Conservation (phyloP, 2,888 invertebrate genomes). For the Ormia ochracea region DNA sequence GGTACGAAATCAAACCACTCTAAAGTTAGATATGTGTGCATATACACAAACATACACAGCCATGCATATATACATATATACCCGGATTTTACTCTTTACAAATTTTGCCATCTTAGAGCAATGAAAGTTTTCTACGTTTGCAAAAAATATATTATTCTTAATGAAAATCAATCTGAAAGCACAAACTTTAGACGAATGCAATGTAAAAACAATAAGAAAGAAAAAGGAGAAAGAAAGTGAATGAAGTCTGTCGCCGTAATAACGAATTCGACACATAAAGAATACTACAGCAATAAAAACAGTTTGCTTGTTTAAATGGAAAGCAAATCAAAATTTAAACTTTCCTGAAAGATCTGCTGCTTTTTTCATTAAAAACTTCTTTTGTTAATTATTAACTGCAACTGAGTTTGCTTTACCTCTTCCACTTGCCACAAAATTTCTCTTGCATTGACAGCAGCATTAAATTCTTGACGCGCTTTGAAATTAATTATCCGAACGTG, state of each 20-base stretch:
- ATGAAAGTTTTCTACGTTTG: constrained; percentile 35
- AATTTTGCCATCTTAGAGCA: constrained; percentile 16
- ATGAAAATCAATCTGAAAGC: constrained; percentile 17
- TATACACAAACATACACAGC: too few species aligned
- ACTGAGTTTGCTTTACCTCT: background rate
- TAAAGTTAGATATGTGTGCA: too few species aligned
- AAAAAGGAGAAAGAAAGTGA: constrained; percentile 8
- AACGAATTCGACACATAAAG: constrained; percentile 6
- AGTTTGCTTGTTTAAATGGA: constrained; percentile 8
- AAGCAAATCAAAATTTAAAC: background rate
- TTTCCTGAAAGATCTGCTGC: constrained; percentile 26
- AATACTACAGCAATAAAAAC: background rate
- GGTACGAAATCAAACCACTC: too few species aligned
- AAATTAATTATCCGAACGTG: constrained; percentile 52
- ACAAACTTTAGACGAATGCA: background rate
- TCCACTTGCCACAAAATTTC: background rate
- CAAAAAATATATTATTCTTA: background rate
- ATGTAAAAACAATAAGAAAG: background rate
- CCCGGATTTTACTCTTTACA: constrained; percentile 35
- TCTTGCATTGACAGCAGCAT: constrained; percentile 36
- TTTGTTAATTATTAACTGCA: constrained; percentile 21
- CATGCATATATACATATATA: too few species aligned
- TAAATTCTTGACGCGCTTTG: constrained; percentile 55
- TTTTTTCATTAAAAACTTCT: background rate
- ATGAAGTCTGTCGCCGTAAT: constrained; percentile 25